Evolutionary conservation across 2,797 vertebrate genomes (phyloP), one percentile per base, ranked within the genome.

Genomic region (Ceyx erithaca): DNA sequence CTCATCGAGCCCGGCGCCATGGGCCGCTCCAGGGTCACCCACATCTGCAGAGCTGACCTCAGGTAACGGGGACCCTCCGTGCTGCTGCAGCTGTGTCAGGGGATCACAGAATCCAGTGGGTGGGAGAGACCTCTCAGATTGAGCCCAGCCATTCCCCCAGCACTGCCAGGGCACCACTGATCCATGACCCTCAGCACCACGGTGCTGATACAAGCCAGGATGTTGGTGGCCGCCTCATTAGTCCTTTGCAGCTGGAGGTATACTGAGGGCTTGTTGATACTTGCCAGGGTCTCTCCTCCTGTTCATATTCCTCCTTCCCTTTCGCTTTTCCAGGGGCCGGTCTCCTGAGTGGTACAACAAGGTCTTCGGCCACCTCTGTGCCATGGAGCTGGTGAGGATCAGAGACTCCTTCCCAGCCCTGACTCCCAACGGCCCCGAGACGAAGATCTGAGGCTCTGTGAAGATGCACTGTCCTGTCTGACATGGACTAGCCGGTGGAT

Each of bases 261-360:
- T 1, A 5, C 30, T 1, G 3, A 12, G 45, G 8, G 19, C 41
- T 40, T 8, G 57, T 14, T 16, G 40, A 5, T 1, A 1, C 14
- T 1, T 30, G 35, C 43, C 7, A 3, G 5, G 14, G 20, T 18
- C 62, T 48, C 25, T 26, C 30, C 35, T 43, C 41, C 10, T 0
- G 0, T 59, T 82, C 28, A 72, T 12, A 18, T 30, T 14, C 6
- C 46, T 22, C 52, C 48, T 88, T 97, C 7, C 20, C 52, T 49
- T 88, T 97, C 7, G 19, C 58, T 68, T 93, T 80, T 59, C 35
- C 87, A 98, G 98, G 94, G 98, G 98, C 25, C 98, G 98, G 31
- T 98, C 98, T 96, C 98, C 98, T 2, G 98, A 99, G 85, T 99
- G 98, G 98, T 99, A 99, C 97, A 98, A 98, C 96, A 98, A 98